Evolutionary conservation across 2,113 vertebrate species (phyloP).

Genomic region (Seriola aureovittata): DNA sequence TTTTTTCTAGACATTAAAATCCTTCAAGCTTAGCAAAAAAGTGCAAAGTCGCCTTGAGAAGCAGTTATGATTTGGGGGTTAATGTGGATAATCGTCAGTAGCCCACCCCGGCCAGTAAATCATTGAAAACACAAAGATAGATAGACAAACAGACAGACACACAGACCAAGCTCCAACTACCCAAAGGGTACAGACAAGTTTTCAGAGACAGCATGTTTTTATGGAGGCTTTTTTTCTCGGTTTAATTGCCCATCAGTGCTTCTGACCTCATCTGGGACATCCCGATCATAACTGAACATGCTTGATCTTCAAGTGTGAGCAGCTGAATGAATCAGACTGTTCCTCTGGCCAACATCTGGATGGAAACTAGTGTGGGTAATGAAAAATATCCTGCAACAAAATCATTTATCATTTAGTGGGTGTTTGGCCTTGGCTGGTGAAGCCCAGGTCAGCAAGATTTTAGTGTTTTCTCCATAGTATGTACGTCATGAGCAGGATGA

Average conservation of each 20-base stretch:
- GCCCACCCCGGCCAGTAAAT: not conserved
- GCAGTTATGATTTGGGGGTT: conserved; percentile 3
- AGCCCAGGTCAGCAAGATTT: not conserved
- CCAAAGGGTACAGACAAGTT: not conserved
- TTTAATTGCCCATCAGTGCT: conserved; percentile 24
- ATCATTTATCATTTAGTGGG: not conserved
- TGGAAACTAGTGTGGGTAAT: not conserved
- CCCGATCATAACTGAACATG: not conserved
- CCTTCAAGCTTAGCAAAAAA: not conserved
- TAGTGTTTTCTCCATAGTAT: conserved; percentile 81
- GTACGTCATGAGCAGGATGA: conserved; percentile 80
- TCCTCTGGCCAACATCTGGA: not conserved
- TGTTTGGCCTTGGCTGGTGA: not conserved
- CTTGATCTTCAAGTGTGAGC: not conserved
- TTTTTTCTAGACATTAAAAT: not conserved
- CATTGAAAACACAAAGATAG: conserved; percentile 17
- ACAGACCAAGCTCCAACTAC: not conserved
- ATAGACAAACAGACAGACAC: conserved; percentile 2
- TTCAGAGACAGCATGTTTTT: not conserved
- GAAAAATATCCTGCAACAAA: not conserved
- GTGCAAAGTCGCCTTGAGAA: conserved; percentile 37
- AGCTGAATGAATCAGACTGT: not conserved
- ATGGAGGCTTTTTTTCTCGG: not conserved
- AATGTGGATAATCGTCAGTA: not conserved
- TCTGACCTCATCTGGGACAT: conserved; percentile 21